Percentiles rank a stretch among this genome's conserved stretches.
phyloP scores from a whole-genome alignment of 2,113 vertebrate genomes.

The Rhynchopsitta pachyrhyncha region DNA sequence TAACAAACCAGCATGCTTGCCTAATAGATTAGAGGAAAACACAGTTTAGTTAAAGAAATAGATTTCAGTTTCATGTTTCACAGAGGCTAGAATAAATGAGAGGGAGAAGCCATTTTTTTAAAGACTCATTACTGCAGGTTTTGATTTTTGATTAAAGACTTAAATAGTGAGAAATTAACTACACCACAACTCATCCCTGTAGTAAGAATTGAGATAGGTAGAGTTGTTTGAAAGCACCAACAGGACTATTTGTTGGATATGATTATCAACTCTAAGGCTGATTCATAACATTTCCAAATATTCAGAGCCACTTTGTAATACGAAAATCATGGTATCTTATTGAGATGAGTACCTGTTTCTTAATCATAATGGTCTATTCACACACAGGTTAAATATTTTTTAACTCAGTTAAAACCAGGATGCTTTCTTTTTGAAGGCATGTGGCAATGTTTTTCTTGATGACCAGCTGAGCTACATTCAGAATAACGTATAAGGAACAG shows the following conservation, averaged over 20 bases:
- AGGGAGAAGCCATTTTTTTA: neutral
- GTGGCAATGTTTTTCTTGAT: neutral
- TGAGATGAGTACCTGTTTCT: neutral
- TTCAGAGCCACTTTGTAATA: neutral
- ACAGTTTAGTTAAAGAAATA: neutral
- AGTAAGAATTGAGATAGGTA: constrained; percentile 1
- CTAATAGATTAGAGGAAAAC: neutral
- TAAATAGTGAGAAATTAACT: neutral
- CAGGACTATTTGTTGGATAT: neutral
- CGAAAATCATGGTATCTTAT: neutral
- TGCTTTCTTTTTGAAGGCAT: neutral
- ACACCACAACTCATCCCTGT: neutral
- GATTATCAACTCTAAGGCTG: neutral
- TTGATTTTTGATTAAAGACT: constrained; percentile 10
- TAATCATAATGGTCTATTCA: neutral
- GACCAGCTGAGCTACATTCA: neutral
- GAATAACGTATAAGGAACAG: neutral
- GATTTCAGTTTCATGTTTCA: neutral
- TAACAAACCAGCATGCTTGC: neutral
- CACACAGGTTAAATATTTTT: neutral
- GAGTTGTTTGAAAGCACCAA: constrained; percentile 3
- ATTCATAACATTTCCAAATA: neutral
- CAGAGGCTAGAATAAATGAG: neutral
- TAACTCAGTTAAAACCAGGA: neutral
- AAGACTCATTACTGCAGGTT: neutral